A percentile compares a stretch with the other conserved stretches of the same genome.
Evolutionary conservation across 2,113 vertebrate species (phyloP).

Genomic region (Vireo altiloquus): DNA sequence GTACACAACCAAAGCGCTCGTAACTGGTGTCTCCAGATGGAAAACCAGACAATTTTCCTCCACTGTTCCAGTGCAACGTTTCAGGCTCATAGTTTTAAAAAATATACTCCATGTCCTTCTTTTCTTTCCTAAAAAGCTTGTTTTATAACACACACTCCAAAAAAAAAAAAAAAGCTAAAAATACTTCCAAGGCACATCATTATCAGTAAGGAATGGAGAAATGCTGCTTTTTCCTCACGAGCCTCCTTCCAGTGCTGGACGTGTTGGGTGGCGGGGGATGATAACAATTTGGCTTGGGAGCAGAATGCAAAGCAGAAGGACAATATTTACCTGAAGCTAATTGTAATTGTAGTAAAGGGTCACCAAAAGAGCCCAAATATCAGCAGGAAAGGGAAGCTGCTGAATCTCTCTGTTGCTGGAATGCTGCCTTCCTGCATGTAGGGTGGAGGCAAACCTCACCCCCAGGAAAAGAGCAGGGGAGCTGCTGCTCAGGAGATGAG

Average conservation of each 20-base stretch:
- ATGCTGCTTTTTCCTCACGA: neutral
- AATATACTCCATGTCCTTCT: neutral
- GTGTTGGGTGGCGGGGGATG: neutral
- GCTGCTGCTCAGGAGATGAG: neutral
- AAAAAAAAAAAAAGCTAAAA: neutral
- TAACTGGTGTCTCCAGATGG: neutral
- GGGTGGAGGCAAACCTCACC: neutral
- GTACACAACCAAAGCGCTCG: rapidly evolving
- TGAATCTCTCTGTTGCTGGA: neutral
- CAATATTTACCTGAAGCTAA: neutral
- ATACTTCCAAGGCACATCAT: neutral
- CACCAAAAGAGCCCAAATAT: neutral
- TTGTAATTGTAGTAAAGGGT: neutral
- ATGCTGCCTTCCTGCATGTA: neutral
- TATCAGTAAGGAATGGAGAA: neutral
- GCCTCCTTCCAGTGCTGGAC: neutral
- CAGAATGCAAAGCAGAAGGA: neutral
- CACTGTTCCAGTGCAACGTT: neutral
- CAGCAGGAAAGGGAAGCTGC: neutral
- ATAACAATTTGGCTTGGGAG: neutral
- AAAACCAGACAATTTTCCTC: neutral
- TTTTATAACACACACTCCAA: neutral
- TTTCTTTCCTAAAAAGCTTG: neutral
- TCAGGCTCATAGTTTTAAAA: neutral
- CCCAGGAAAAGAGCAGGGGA: neutral